Conservation (phyloP, 1,140 invertebrate genomes). For the Pseudachorutes palmiensis region DNA sequence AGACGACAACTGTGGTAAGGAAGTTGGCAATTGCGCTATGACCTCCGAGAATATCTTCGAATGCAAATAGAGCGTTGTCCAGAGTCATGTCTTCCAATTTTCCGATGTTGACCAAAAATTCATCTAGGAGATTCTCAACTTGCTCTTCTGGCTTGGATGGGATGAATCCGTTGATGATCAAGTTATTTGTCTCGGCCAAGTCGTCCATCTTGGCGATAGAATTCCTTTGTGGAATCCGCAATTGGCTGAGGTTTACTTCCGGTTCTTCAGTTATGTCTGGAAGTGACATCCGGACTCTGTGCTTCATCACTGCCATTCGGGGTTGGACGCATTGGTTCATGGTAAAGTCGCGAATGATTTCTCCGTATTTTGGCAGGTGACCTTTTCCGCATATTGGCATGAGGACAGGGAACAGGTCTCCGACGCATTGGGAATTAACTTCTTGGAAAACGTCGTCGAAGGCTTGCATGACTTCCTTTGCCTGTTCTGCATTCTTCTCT, state of each 20-base stretch:
- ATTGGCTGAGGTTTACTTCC: conserved; percentile 1
- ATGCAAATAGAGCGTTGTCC: conserved; percentile 64
- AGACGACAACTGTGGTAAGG: conserved; percentile 62
- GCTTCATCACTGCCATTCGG: not conserved
- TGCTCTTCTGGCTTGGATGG: conserved; percentile 21
- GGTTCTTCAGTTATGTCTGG: conserved; percentile 2
- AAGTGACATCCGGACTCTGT: not conserved
- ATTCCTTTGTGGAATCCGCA: conserved; percentile 5
- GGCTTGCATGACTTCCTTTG: conserved; percentile 56
- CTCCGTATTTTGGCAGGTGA: conserved; percentile 58
- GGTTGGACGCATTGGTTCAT: conserved; percentile 55
- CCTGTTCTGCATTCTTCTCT: conserved; percentile 52
- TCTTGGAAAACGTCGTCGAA: conserved; percentile 85
- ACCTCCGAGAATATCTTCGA: conserved; percentile 79
- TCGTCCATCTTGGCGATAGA: conserved; percentile 6
- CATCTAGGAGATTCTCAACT: conserved; percentile 60
- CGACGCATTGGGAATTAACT: conserved; percentile 65
- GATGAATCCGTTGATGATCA: conserved; percentile 35
- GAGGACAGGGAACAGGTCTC: conserved; percentile 80
- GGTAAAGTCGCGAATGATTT: conserved; percentile 65
- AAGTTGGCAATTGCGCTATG: conserved; percentile 78
- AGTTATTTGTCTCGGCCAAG: conserved; percentile 20
- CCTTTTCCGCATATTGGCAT: conserved; percentile 64
- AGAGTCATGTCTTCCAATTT: conserved; percentile 52
- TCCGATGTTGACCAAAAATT: conserved; percentile 57